phyloP scores from a whole-genome alignment of 2,113 vertebrate genomes.

The Limanda limanda region DNA sequence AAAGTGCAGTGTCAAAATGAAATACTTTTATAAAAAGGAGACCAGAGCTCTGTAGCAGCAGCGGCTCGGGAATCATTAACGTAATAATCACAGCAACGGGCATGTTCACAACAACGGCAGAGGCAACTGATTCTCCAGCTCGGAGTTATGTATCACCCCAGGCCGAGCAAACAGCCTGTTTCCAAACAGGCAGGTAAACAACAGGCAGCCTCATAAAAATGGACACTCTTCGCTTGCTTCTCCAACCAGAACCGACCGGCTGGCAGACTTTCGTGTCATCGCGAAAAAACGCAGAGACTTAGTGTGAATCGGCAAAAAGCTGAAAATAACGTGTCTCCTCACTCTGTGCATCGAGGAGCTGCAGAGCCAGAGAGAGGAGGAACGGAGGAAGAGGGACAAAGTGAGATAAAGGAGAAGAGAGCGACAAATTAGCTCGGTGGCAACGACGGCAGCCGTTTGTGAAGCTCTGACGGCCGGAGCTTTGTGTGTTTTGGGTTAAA shows the following conservation, averaged over 20 bases:
- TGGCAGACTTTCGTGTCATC: conserved; percentile 43
- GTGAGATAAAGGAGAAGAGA: conserved; percentile 1
- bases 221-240: conserved; percentile 10
- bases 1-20: too few relatives aligned
- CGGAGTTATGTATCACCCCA: too few relatives aligned
- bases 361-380: conserved; percentile 40
- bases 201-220: conserved; percentile 30
- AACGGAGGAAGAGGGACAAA: not conserved
- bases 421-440: conserved; percentile 6
- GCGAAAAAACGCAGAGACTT: conserved; percentile 26
- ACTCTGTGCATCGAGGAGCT: conserved; percentile 55
- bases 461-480: conserved; percentile 14
- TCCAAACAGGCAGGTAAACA: too few relatives aligned
- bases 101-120: not conserved
- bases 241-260: conserved; percentile 26
- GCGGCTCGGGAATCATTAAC: too few relatives aligned
- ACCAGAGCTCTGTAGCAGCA: too few relatives aligned
- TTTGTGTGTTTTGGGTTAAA: conserved; percentile 8
- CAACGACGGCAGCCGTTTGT: not conserved
- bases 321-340: conserved; percentile 25
- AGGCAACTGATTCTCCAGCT: not conserved
- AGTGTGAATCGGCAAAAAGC: conserved; percentile 60
- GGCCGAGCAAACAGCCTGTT: too few relatives aligned
- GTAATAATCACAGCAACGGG: too few relatives aligned
- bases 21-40: too few relatives aligned